Conservation (phyloP, 2,888 invertebrate species). For the Synergus gifuensis region DNA sequence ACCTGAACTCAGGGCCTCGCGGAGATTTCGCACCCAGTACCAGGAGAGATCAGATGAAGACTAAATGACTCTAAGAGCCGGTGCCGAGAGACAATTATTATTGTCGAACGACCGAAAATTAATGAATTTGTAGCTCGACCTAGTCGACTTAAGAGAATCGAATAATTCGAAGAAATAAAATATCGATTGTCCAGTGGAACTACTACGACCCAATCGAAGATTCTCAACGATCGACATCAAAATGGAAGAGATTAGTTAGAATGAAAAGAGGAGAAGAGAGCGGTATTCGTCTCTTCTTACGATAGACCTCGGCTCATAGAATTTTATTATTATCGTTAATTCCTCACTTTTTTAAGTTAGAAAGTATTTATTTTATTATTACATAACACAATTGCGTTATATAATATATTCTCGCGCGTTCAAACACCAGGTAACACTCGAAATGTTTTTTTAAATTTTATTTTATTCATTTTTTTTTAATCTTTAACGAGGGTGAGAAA, state of each 20-base stretch:
- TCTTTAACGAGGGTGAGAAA: slow-evolving; percentile 29
- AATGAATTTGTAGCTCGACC: slow-evolving; percentile 42
- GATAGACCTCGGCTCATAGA: slow-evolving; percentile 59
- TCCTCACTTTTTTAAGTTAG: slow-evolving; percentile 64
- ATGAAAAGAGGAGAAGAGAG: slow-evolving; percentile 25
- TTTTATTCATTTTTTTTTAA: slow-evolving; percentile 5
- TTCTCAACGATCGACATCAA: not conserved
- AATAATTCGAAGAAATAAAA: slow-evolving; percentile 2
- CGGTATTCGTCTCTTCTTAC: slow-evolving; percentile 13
- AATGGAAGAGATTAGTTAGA: not conserved
- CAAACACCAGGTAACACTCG: slow-evolving; percentile 28
- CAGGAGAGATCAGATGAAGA: slow-evolving; percentile 69
- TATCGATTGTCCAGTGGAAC: slow-evolving; percentile 6
- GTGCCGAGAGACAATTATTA: slow-evolving; percentile 55
- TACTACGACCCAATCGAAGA: not conserved
- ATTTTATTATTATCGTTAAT: slow-evolving; percentile 53
- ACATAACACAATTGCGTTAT: slow-evolving; percentile 52
- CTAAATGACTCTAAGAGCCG: slow-evolving; percentile 59
- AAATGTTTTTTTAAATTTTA: not conserved
- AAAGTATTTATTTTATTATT: slow-evolving; percentile 70
- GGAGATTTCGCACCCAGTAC: slow-evolving; percentile 52
- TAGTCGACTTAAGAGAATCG: slow-evolving; percentile 41
- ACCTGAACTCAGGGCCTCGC: slow-evolving; percentile 66
- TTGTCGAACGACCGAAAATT: slow-evolving; percentile 45
- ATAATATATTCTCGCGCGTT: slow-evolving; percentile 37